Base-by-base conservation (phyloP, 2,888 invertebrate genomes). In the Drosophila monieri region DNA sequence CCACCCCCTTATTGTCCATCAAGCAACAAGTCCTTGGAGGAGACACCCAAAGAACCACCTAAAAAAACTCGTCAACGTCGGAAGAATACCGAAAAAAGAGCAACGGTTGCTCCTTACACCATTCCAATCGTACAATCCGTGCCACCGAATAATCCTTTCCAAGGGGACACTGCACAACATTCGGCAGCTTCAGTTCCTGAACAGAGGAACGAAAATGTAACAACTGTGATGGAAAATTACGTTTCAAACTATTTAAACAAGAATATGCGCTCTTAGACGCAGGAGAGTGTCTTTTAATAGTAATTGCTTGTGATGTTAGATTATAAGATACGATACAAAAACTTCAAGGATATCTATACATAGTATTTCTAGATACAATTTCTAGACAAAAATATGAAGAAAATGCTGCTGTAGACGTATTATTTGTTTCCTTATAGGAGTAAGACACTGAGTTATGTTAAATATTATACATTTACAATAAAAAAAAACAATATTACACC, bases 61-160 rank as follows among this genome's bases (percentile, higher is more conserved):
- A 30, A 39, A 1, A 61, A 23, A 12, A 39, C 30, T n/a, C 47
- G 30, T 5, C 64, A 64, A n/a, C 46, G 46, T 10, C 39, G 56
- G 6, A 15, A 18, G 1, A 41, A 15, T 41, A 41, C 21, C 15
- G 4, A 27, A 25, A 10, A 18, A 30, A 9, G 64, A 35, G 4
- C 44, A 9, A 1, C 37, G 15, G 6, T 47, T 12, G 60, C 27
- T 23, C 64, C 60, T 2, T 61, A 41, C 14, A 14, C 37, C 8
- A 15, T 8, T 30, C 64, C 12, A 23, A 15, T 15, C 6, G 27
- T 47, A 6, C 35, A 5, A 1, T 27, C 64, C 8, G 21, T 30
- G 6, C 23, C 60, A 12, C 48, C 60, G 8, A 48, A 27, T 10
- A 49, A 23, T 9, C 53, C 53, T 9, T 15, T 21, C 9, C 52